Percentiles rank a stretch among this genome's conserved stretches.
Evolutionary conservation across 2,797 vertebrate genomes (phyloP).

Genomic region (Danio kyathit): DNA sequence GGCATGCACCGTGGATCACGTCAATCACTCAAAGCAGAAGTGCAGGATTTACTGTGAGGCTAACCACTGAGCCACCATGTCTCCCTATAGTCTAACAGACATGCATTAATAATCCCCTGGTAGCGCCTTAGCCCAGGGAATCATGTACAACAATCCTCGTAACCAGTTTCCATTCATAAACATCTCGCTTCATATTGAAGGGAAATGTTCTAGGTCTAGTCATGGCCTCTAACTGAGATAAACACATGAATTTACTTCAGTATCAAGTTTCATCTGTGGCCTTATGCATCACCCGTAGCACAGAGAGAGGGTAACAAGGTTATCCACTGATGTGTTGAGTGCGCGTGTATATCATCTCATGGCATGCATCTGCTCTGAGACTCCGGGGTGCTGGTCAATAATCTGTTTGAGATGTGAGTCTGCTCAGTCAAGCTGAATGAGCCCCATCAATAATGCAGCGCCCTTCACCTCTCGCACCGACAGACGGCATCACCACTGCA

Average conservation of each 20-base stretch:
- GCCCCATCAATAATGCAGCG: conserved; percentile 50
- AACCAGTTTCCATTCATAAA: background rate
- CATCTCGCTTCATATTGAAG: background rate
- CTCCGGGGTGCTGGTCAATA: conserved; percentile 51
- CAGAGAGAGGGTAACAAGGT: conserved; percentile 13
- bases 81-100: background rate
- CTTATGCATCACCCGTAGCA: conserved; percentile 1
- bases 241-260: conserved; percentile 1
- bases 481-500: background rate
- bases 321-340: conserved; percentile 38
- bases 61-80: background rate
- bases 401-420: conserved; percentile 35
- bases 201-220: background rate
- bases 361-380: conserved; percentile 10
- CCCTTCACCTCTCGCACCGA: conserved; percentile 25
- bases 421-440: conserved; percentile 45
- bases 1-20: too few relatives aligned
- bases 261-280: conserved; percentile 16
- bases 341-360: conserved; percentile 40
- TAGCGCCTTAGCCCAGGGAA: background rate
- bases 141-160: background rate
- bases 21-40: too few relatives aligned
- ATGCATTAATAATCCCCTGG: background rate
- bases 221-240: conserved; percentile 6
- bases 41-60: too few relatives aligned